Conservation (phyloP, 2,113 vertebrate species). For the Romanogobio albipinnatus region DNA sequence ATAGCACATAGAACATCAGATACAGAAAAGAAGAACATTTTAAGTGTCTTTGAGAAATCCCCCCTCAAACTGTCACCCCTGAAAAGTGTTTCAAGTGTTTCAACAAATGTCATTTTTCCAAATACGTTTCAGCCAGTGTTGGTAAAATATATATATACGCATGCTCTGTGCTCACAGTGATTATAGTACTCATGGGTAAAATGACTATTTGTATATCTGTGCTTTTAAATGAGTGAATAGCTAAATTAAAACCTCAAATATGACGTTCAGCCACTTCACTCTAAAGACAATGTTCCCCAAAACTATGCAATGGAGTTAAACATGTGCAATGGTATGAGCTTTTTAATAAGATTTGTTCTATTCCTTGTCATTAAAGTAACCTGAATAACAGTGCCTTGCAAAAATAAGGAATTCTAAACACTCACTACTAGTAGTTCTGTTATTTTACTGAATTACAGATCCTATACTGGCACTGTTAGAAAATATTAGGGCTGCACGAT, state of each 20-base stretch:
- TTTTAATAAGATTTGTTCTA: background rate
- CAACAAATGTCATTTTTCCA: conserved; percentile 54
- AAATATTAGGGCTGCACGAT: background rate
- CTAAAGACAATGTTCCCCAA: conserved; percentile 5
- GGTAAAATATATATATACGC: conserved; percentile 1
- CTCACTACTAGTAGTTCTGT: background rate
- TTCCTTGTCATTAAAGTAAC: background rate
- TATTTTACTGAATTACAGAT: conserved; percentile 19
- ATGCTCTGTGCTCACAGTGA: conserved; percentile 31
- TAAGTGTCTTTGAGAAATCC: conserved; percentile 85
- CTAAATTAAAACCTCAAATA: conserved; percentile 16
- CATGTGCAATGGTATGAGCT: background rate
- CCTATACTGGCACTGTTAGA: background rate
- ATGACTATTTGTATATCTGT: background rate
- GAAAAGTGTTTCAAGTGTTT: conserved; percentile 75
- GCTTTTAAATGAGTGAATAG: background rate
- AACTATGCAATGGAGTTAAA: background rate
- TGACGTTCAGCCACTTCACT: background rate
- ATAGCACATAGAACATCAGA: conserved; percentile 99
- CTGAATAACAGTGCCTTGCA: background rate
- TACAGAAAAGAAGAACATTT: conserved; percentile 99
- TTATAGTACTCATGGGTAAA: background rate
- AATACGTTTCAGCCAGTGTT: conserved; percentile 16
- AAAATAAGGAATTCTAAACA: background rate
- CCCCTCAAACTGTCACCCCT: conserved; percentile 52